Base-by-base conservation (phyloP, 2,888 invertebrate genomes). In the Cyaniris semiargus region DNA sequence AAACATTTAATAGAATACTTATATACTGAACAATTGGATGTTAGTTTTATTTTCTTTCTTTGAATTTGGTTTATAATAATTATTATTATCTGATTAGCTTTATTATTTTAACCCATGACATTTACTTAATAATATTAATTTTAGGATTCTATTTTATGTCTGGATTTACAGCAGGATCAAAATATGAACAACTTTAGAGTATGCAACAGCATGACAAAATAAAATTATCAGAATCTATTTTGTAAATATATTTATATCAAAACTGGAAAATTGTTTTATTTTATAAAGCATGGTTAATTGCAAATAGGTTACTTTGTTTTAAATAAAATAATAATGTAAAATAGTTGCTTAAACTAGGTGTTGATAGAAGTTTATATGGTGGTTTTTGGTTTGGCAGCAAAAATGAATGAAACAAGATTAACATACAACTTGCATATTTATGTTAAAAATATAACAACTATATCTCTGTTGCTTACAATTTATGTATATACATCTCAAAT, bases 361-460 rank as follows among this genome's bases (percentile, higher is more conserved):
- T n/a, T 56, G 18, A 56, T n/a, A 56, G 8, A 56, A n/a, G n/a
- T n/a, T 56, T 7, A 56, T 53, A 53, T 53, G 18, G 18, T 53
- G n/a, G n/a, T 58, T 58, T 21, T 21, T 60, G 58, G 10, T 60
- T 60, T 23, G 23, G 60, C 60, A 21, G 60, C 8, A 60, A 60
- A 23, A 23, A 23, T 10, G 75, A 81, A 80, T 78, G 77, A 85
- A 79, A 78, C 53, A 53, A 77, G 74, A 79, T 78, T 76, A 88
- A 88, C 86, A 85, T 86, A 85, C 83, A 88, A 88, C 86, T 85
- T 85, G 81, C 83, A 81, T 76, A 78, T 90, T 91, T 90, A 87
- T 86, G 90, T 89, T 90, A 84, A 90, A 91, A 91, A 91, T 91
- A 90, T 90, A 88, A 86, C 83, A 79, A 79, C 70, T 75, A 78